Evolutionary conservation across 2,888 invertebrate genomes (phyloP).

Genomic region (Diloba caeruleocephala): DNA sequence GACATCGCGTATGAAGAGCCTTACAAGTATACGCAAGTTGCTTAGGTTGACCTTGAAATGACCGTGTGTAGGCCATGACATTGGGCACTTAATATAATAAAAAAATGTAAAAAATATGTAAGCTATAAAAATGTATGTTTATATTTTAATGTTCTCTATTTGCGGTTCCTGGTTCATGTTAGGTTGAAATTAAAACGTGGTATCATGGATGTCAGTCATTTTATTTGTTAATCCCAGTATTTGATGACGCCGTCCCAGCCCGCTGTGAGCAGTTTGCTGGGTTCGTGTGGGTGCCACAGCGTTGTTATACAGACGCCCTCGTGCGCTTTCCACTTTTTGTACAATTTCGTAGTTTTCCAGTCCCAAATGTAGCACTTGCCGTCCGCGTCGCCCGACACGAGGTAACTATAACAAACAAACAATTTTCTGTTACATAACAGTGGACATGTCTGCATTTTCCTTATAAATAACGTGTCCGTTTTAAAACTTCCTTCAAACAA

Average conservation of each 20-base stretch:
- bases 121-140: constrained; percentile 64
- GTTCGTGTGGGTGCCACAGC: constrained; percentile 99
- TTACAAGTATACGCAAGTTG: constrained; percentile 77
- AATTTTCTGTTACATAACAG: constrained; percentile 18
- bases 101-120: constrained; percentile 60
- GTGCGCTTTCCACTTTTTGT: constrained; percentile 99
- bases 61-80: constrained; percentile 56
- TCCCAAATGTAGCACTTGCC: constrained; percentile 99
- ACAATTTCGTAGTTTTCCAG: constrained; percentile 99
- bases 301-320: constrained; percentile 98
- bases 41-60: constrained; percentile 60
- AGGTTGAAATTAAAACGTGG: constrained; percentile 75
- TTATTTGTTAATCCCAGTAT: constrained; percentile 98
- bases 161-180: constrained; percentile 73
- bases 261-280: constrained; percentile 98
- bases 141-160: constrained; percentile 72
- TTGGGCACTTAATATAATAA: constrained; percentile 55
- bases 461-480: not conserved
- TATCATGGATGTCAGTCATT: constrained; percentile 57
- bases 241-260: constrained; percentile 99
- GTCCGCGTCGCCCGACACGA: constrained; percentile 99
- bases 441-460: constrained; percentile 7
- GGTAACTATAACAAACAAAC: constrained; percentile 91
- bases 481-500: constrained; percentile 4
- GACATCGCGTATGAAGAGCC: constrained; percentile 79